Evolutionary conservation across 2,113 vertebrate genomes (phyloP), one percentile per base, ranked within the genome.

Genomic region (Ploceus nigricollis): DNA sequence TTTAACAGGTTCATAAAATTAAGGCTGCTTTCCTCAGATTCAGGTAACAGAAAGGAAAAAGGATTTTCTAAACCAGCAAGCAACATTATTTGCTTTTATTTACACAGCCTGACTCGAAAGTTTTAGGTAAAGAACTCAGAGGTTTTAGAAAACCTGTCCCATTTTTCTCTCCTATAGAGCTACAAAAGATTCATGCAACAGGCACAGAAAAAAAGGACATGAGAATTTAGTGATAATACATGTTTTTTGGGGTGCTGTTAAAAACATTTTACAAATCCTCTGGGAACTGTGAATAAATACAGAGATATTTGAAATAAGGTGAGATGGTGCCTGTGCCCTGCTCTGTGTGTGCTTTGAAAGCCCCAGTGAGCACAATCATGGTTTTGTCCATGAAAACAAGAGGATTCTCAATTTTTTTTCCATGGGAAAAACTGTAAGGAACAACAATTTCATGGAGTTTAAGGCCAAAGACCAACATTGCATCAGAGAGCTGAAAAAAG

Each of bases 191-290:
- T 61, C 53, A 17, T 47, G 12, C 18, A 73, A 65, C 10, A 48
- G 13, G 15, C 54, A 58, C 7, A 50, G 56, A 28, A 82, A 25
- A 51, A 23, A 40, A 53, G 3, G 16, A n/a, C 3, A 16, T 0
- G 6, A 84, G 45, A 66, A 5, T 0, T 51, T 10, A 60, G 9
- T 0, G 2, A 11, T 24, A 19, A 31, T 2, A 5, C 0, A 4
- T 10, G 24, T 37, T 68, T 60, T 51, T 5, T 1, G 1, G 13
- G 86, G 10, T 4, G 7, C 27, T n/a, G 47, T 13, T 65, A 61
- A 68, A 76, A 83, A 7, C 27, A 51, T 8, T 57, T n/a, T 3
- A 28, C 5, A 42, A 37, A n/a, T 18, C 31, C 2, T 37, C 10
- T 22, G 2, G 0, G 22, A 39, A 25, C 7, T 30, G 9, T n/a